Percentiles rank a stretch among this genome's conserved stretches.
phyloP scores from a whole-genome alignment of 2,888 invertebrate genomes.

The Coremacera marginata region DNA sequence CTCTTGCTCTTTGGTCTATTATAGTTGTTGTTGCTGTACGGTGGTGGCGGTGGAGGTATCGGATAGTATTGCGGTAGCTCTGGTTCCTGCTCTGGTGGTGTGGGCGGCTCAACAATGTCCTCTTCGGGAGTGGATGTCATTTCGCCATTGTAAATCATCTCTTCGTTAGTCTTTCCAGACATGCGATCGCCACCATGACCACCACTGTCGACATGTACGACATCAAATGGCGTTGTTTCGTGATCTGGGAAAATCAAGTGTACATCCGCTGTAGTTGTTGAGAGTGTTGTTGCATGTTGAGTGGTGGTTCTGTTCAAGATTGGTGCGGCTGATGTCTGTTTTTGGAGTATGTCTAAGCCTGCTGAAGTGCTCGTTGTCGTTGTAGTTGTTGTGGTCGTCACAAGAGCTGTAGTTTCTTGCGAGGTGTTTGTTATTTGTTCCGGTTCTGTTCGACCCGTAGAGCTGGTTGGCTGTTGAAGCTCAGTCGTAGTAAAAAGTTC shows the following conservation, averaged over 20 bases:
- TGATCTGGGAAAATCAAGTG: conserved; percentile 64
- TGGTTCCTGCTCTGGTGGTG: conserved; percentile 50
- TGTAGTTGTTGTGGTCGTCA: conserved; percentile 53
- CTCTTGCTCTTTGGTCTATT: conserved; percentile 67
- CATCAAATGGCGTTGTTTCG: conserved; percentile 65
- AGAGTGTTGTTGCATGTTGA: conserved; percentile 59
- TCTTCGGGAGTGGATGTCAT: conserved; percentile 60
- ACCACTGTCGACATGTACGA: conserved; percentile 49
- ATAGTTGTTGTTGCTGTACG: conserved; percentile 63
- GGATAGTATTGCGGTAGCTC: conserved; percentile 57
- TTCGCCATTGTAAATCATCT: conserved; percentile 50
- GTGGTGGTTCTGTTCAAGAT: conserved; percentile 44
- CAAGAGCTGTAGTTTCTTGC: conserved; percentile 56
- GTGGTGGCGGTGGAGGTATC: conserved; percentile 61
- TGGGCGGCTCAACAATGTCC: conserved; percentile 50
- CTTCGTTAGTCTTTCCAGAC: conserved; percentile 46
- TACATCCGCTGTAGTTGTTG: conserved; percentile 60
- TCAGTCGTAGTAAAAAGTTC: conserved; percentile 68
- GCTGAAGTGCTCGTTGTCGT: conserved; percentile 38
- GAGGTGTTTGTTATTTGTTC: conserved; percentile 53
- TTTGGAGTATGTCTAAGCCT: conserved; percentile 39
- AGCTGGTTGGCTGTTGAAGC: conserved; percentile 70
- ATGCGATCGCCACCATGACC: conserved; percentile 45
- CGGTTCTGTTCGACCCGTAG: conserved; percentile 47
- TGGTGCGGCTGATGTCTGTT: conserved; percentile 50